Base-by-base conservation (phyloP, 1,140 invertebrate species). In the Drosophila aff. region DNA sequence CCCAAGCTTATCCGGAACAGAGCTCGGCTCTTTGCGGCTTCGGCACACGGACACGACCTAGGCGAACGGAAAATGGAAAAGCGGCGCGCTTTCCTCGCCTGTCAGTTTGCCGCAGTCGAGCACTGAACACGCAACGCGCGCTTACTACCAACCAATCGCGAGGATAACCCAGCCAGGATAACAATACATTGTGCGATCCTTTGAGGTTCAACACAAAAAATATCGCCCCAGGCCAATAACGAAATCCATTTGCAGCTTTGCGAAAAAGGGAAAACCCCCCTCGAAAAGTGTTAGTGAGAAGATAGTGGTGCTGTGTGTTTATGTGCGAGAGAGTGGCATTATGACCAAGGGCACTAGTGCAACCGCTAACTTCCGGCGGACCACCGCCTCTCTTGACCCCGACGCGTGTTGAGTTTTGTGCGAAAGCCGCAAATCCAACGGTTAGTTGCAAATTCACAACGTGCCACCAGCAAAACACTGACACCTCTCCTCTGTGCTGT, bases 51-150 rank as follows among this genome's bases (percentile, higher is more conserved):
- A 79, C 77, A 79, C 85, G 81, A 89, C 65, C 69, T 78, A 69
- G 69, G 77, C 38, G 44, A 73, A 73, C 28, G 66, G 66, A 66
- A 53, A 73, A 69, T 49, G 76, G 71, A 69, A 64, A 69, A 47
- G 69, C 49, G 74, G 74, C 75, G 55, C 62, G 65, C 58, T 71
- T 72, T 77, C 49, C 62, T 63, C 44, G 62, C 28, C 63, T 69
- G 64, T 90, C 81, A 89, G 84, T 89, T 84, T 89, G 85, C 84
- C 84, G 84, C 84, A 89, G 84, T 90, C 78, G 76, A 90, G 81
- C 85, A 90, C 62, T 73, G 75, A 90, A 75, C 69, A 69, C 81
- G 81, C 68, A 83, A 36, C 84, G 82, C 75, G 81, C 84, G 81
- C 78, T 78, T 44, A 11, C 5, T 40, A 33, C 10, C 31, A 31